Conservation (phyloP, 2,113 vertebrate species). For the Protomyctophum bolini region DNA sequence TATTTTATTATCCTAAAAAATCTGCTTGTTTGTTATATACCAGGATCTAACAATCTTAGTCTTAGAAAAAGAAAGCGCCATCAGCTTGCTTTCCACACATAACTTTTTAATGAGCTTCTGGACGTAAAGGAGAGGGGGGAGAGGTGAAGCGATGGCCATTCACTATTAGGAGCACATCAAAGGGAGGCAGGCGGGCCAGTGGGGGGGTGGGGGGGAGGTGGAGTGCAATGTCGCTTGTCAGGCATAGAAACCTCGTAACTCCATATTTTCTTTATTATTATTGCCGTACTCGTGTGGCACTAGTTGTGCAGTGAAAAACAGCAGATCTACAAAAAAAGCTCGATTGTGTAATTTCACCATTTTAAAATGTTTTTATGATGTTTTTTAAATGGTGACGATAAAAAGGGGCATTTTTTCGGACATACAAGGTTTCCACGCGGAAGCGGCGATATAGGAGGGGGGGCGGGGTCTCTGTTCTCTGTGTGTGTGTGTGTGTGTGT, state of each 20-base stretch:
- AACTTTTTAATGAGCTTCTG: slow-evolving; percentile 8
- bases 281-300: no score
- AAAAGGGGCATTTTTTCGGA: no score
- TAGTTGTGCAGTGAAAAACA: no score
- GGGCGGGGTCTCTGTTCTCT: neutral
- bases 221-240: neutral
- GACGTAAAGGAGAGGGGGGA: slow-evolving; percentile 1
- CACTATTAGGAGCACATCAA: slow-evolving; percentile 12
- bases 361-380: no score
- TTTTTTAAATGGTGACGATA: no score
- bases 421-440: neutral
- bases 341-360: no score
- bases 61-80: neutral
- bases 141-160: slow-evolving; percentile 26
- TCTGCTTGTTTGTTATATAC: no score
- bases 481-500: no score
- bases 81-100: neutral
- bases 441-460: neutral
- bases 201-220: neutral
- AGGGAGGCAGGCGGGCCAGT: slow-evolving; percentile 2
- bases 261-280: neutral
- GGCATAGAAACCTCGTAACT: no score
- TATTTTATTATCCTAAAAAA: no score
- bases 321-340: no score
- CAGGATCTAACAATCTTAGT: neutral